phyloP scores from a whole-genome alignment of 2,888 invertebrate species.

The Brachyopa scutellaris region DNA sequence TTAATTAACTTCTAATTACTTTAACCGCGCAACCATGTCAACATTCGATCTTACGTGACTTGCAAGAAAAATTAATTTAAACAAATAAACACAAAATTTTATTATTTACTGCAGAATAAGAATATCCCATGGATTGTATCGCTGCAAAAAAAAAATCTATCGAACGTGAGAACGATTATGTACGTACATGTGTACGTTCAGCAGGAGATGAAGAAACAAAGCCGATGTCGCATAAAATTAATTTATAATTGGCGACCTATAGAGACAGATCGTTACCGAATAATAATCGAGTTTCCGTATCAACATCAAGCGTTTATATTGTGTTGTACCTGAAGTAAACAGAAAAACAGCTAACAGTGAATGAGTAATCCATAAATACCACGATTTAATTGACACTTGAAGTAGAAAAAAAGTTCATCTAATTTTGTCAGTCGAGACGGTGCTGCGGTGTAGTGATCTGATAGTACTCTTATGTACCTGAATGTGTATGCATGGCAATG shows the following conservation, averaged over 20 bases:
- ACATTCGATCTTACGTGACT: not conserved
- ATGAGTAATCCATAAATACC: conserved; percentile 44
- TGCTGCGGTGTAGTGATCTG: too few relatives aligned
- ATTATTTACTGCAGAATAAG: too few relatives aligned
- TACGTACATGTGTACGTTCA: too few relatives aligned
- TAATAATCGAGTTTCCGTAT: conserved; percentile 28
- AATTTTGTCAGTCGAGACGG: conserved; percentile 9
- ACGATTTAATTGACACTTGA: conserved; percentile 50
- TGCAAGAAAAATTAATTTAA: not conserved
- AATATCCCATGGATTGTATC: too few relatives aligned
- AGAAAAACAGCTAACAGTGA: not conserved
- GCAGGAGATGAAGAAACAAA: conserved; percentile 2
- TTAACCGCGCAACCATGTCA: too few relatives aligned
- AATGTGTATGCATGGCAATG: not conserved
- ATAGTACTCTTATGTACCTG: too few relatives aligned
- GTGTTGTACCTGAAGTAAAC: too few relatives aligned
- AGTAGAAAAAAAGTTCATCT: conserved; percentile 44
- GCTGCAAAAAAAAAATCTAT: not conserved
- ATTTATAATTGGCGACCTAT: conserved; percentile 14
- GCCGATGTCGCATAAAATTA: conserved; percentile 13
- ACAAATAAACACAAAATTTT: not conserved
- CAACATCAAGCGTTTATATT: conserved; percentile 4
- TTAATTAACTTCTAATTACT: too few relatives aligned
- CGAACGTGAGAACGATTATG: conserved; percentile 15
- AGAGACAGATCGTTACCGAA: conserved; percentile 17